Base-by-base conservation (phyloP, 2,113 vertebrate species). In the Octodon degus region DNA sequence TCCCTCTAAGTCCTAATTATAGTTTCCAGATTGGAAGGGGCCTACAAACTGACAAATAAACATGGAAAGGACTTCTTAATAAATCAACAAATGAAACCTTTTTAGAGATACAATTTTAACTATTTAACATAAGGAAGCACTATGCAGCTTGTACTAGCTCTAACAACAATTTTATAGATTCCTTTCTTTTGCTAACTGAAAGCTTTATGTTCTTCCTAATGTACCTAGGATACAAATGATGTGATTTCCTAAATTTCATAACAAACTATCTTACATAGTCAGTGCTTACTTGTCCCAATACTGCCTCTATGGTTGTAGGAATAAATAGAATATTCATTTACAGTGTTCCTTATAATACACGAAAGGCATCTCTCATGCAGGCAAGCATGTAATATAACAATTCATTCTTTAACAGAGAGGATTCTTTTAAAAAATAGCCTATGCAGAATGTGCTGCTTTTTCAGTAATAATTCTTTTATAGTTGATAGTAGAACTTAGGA, bases 41-140 rank as follows among this genome's bases (percentile, higher is more conserved):
- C 90, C 97, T 86, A 86, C 63, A 63, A 97, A 79, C 81, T 97
- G 96, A n/a, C 84, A 97, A 95, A 50, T 70, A 96, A 95, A 94
- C 79, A 20, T 68, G 79, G 89, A 94, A 92, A 89, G 50, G 79
- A 92, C 80, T 97, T 95, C 92, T 96, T 95, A 93, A n/a, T 83
- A 94, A 97, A 96, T 97, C 95, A 96, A 87, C 97, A 97, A 97
- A 32, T 96, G 3, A 27, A 91, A 11, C 86, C 76, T 96, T 97
- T 97, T 96, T 70, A 97, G 84, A 98, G 62, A 91, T 93, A 25
- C 32, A 72, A 37, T 62, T 93, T 97, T 97, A 98, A 97, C 98
- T 98, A 97, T 96, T 98, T 94, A 97, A 80, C 72, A 93, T 93
- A 89, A 67, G 76, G 68, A 91, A 82, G 94, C 37, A 19, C 53